These are phyloP conservation scores for Dryomyza anilis DNA, from an alignment of 2,888 invertebrate species.

Conservation along the genomic window DNA sequence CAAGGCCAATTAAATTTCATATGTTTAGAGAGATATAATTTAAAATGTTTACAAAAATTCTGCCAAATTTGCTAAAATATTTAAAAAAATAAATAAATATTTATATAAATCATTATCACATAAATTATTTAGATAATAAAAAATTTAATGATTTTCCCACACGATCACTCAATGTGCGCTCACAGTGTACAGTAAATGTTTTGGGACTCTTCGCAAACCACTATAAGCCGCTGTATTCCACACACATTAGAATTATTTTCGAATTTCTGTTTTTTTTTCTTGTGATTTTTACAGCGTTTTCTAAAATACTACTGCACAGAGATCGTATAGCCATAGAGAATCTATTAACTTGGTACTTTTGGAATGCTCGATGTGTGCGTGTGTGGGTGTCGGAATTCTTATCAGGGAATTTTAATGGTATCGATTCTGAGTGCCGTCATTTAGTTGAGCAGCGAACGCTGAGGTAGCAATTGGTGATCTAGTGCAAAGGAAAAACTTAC, in stretches of 20 bases:
- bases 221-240: neutral
- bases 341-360: slow-evolving; percentile 50
- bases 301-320: slow-evolving; percentile 23
- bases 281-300: slow-evolving; percentile 51
- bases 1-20: too few relatives aligned
- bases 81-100: too few relatives aligned
- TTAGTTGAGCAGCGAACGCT: slow-evolving; percentile 43
- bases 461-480: slow-evolving; percentile 49
- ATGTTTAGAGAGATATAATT: too few relatives aligned
- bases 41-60: too few relatives aligned
- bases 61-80: too few relatives aligned
- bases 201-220: slow-evolving; percentile 14
- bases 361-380: slow-evolving; percentile 40
- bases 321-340: slow-evolving; percentile 31
- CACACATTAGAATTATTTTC: slow-evolving; percentile 7
- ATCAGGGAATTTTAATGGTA: slow-evolving; percentile 22
- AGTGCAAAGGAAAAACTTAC: slow-evolving; percentile 31
- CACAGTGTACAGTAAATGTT: too few relatives aligned
- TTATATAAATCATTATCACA: too few relatives aligned
- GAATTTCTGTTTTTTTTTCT: slow-evolving; percentile 21
- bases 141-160: too few relatives aligned
- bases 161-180: neutral
- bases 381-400: slow-evolving; percentile 21
- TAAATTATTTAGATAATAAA: too few relatives aligned
- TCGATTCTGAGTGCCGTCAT: slow-evolving; percentile 28